A percentile compares a stretch with the other conserved stretches of the same genome.
Conservation (phyloP, 2,888 invertebrate genomes). For the Altica lythri region DNA sequence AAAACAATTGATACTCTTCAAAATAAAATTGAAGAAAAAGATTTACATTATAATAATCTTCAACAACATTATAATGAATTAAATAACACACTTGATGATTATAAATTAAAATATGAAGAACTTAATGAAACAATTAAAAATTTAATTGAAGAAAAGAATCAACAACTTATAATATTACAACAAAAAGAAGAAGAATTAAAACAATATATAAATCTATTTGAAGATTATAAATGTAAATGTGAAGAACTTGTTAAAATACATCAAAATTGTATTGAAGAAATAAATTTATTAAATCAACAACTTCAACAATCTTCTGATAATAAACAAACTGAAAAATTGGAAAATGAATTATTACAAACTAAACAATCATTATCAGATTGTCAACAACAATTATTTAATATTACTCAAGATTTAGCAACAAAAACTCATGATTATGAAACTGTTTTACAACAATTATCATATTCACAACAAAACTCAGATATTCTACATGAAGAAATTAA, state of each 20-base stretch:
- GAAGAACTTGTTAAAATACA: too few species aligned
- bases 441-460: conserved; percentile 33
- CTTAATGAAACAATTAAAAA: conserved; percentile 29
- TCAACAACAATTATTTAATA: conserved; percentile 35
- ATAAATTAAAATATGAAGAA: conserved; percentile 34
- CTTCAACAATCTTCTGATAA: conserved; percentile 40
- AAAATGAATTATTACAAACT: conserved; percentile 35
- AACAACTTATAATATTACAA: conserved; percentile 19
- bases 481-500: conserved; percentile 37
- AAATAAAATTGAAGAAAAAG: too few species aligned
- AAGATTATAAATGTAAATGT: too few species aligned
- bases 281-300: conserved; percentile 33
- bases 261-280: too few species aligned
- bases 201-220: too few species aligned
- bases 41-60: too few species aligned
- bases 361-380: conserved; percentile 36
- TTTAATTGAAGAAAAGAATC: conserved; percentile 38
- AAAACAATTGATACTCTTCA: too few species aligned
- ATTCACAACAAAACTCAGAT: conserved; percentile 34
- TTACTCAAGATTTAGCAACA: conserved; percentile 31
- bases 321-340: conserved; percentile 43
- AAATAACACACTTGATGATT: conserved; percentile 27
- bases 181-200: too few species aligned
- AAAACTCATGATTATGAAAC: conserved; percentile 35
- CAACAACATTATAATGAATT: conserved; percentile 30